Percentiles rank a stretch among this genome's conserved stretches.
These are phyloP conservation scores for Endotricha flammealis DNA, from an alignment of 2,888 invertebrate species.

Conservation along the genomic window DNA sequence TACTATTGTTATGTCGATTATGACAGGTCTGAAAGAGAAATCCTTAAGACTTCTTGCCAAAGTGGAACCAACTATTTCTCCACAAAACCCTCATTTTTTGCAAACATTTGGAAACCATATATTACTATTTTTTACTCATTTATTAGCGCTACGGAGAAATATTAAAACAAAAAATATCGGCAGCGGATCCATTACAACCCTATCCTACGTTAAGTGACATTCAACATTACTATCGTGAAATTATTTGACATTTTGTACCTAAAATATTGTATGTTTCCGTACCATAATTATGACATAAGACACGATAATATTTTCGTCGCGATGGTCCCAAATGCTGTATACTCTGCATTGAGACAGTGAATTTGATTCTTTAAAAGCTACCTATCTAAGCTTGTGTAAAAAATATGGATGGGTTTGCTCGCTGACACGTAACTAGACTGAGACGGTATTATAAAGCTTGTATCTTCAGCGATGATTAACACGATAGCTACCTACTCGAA, in stretches of 20 bases:
- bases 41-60: no score
- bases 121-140: not conserved
- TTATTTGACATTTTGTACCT: conserved; percentile 38
- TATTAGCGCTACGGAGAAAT: not conserved
- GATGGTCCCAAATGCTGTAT: conserved; percentile 27
- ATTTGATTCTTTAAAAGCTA: conserved; percentile 55
- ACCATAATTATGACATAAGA: conserved; percentile 22
- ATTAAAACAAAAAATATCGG: not conserved
- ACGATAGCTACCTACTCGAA: not conserved
- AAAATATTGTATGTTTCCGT: conserved; percentile 36
- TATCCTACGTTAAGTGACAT: conserved; percentile 15
- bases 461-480: conserved; percentile 16
- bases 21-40: no score
- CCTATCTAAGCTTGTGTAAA: conserved; percentile 67
- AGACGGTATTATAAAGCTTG: conserved; percentile 23
- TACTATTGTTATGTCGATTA: no score
- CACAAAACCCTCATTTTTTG: no score
- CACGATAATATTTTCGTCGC: conserved; percentile 21
- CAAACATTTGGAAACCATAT: not conserved
- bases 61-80: no score
- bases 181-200: not conserved
- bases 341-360: conserved; percentile 32
- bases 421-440: conserved; percentile 21
- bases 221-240: conserved; percentile 30
- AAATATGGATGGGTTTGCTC: conserved; percentile 46